Base-by-base conservation (phyloP, 2,113 vertebrate genomes). In the Maccullochella peelii region DNA sequence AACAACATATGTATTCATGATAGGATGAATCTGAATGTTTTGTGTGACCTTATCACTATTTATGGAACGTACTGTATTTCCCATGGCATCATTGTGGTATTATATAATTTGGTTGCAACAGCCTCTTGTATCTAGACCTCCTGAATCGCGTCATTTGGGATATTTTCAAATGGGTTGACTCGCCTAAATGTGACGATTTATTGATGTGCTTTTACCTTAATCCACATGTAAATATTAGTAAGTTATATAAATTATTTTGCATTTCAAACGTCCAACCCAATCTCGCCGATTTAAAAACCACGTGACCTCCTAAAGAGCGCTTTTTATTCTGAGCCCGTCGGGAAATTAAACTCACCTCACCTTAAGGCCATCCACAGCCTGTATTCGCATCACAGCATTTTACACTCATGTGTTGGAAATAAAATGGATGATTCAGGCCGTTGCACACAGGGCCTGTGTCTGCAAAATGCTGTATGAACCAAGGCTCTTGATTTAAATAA, bases 251-350 rank as follows among this genome's bases (percentile, higher is more conserved):
- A 15, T 55, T 47, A 33, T 54, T 66, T 59, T 72, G 15, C 6
- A 8, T 36, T 54, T 62, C 1, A 57, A 58, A 58, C 6, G 30
- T 69, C 21, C 55, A 69, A 27, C 36, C 27, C 10, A 70, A 74
- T 65, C 65, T 66, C 54, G 5, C 8, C 30, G 87, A 88, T 61
- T 91, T 92, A 89, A 80, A 68, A 71, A 71, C 59, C 91, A 94
- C 82, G 89, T 95, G 92, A 93, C 83, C 23, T 1, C 70, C 62
- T 86, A 82, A 77, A 23, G 78, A 63, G 75, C 15, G 30, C 44
- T 61, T 44, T 23, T 84, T 25, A 75, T 77, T 73, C 47, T 88
- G 86, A 92, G 73, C 79, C 23, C 57, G 16, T 74, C 67, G 68
- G 40, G 49, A 81, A 70, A 65, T 68, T 52, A 57, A 21, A 61